Base-by-base conservation (phyloP, 2,888 invertebrate genomes). In the Phyllotreta cruciferae region DNA sequence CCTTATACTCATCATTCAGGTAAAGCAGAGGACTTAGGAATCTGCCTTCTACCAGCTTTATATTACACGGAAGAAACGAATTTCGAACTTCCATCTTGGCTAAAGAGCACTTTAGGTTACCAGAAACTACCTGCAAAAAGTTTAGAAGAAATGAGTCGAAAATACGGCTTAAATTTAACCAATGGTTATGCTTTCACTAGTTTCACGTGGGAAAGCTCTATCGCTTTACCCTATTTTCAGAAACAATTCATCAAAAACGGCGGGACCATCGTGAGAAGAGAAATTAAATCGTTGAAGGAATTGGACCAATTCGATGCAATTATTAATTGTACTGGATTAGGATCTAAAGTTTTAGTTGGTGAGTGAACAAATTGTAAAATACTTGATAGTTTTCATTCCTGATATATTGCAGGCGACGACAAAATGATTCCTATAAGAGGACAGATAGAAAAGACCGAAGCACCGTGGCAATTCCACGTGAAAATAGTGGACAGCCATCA, bases 271-370 rank as follows among this genome's bases (percentile, higher is more conserved):
- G 70, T 81, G 6, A 77, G 79, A 14, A 77, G 74, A 64, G 85
- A 83, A 70, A 79, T 92, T 4, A 80, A 84, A 8, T 77, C 83
- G 54, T 76, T 90, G 0, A 77, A 86, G 3, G 82, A 85, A 37
- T 58, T 78, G 11, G 71, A 80, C 0, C 72, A 74, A 10, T 80
- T 78, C 73, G 88, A 92, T 75, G 83, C 91, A 0, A 82, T 94
- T n/a, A 84, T 94, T 45, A 94, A 94, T 78, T 94, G 94, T 71
- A 84, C 88, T 0, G 94, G 92, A 1, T 74, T 94, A 0, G 88
- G 87, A 0, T 87, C 93, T 0, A 82, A 83, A 68, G 68, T 82
- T 6, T 77, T 94, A 0, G 84, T 88, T 0, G 62, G 69, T 66
- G 53, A 54, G 58, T 54, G 55, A 39, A 10, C 8, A 42, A 1